Percentiles rank a stretch among this genome's conserved stretches.
Evolutionary conservation across 2,888 invertebrate genomes (phyloP).

Genomic region (Laothoe populi): DNA sequence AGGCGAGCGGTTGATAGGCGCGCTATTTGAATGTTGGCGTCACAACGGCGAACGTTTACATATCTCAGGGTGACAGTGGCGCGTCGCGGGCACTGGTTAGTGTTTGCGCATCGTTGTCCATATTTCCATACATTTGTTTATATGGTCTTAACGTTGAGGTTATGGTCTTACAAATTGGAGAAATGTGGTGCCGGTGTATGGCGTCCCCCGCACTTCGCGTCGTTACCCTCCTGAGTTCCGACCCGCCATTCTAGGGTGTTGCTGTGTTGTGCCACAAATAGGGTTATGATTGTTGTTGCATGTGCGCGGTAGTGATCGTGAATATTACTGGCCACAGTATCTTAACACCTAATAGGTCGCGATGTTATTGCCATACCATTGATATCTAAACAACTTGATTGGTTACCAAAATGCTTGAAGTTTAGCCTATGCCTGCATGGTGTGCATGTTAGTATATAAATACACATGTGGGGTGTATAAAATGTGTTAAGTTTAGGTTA

Average conservation of each 20-base stretch:
- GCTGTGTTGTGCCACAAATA: neutral
- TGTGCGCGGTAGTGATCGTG: neutral
- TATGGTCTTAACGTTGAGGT: constrained; percentile 1
- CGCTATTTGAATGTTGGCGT: constrained; percentile 75
- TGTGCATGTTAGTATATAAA: neutral
- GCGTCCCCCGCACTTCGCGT: constrained; percentile 19
- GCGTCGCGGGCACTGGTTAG: neutral
- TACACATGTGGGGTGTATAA: neutral
- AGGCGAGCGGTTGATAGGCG: constrained; percentile 53
- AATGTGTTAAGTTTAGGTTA: constrained; percentile 15
- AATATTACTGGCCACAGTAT: neutral
- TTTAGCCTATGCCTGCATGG: neutral
- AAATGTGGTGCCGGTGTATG: constrained; percentile 4
- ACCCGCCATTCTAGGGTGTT: constrained; percentile 6
- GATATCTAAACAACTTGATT: neutral
- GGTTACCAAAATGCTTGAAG: neutral
- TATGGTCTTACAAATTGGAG: constrained; percentile 4
- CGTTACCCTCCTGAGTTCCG: neutral
- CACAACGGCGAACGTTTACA: constrained; percentile 56
- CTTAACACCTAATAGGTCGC: no score
- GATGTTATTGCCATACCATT: no score
- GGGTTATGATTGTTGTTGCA: neutral
- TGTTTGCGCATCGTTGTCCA: neutral
- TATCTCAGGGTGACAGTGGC: constrained; percentile 24
- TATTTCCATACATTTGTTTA: neutral